A percentile compares a stretch with the other conserved stretches of the same genome.
Conservation (phyloP, 2,888 invertebrate species). For the Axea sp. region DNA sequence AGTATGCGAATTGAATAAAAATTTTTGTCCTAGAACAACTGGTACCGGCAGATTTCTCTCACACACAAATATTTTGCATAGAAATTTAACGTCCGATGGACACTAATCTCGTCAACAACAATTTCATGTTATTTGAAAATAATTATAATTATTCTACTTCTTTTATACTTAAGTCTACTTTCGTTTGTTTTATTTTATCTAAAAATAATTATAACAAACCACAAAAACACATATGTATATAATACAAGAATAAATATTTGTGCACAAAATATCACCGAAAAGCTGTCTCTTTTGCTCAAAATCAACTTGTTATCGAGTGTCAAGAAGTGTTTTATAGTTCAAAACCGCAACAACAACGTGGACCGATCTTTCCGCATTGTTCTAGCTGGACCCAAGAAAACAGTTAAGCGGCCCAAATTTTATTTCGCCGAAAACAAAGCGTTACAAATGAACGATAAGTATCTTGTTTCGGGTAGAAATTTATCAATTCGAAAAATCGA, state of each 20-base stretch:
- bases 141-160: too few species aligned
- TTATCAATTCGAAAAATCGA: background rate
- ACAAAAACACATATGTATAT: too few species aligned
- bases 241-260: constrained; percentile 42
- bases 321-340: constrained; percentile 25
- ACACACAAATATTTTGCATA: too few species aligned
- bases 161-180: too few species aligned
- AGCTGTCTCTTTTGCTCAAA: constrained; percentile 46
- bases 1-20: constrained; percentile 32
- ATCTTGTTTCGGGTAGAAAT: constrained; percentile 16
- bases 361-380: constrained; percentile 41
- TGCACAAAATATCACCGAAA: constrained; percentile 40
- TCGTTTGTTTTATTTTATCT: too few species aligned
- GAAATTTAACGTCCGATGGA: too few species aligned
- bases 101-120: too few species aligned
- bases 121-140: too few species aligned
- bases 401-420: constrained; percentile 41
- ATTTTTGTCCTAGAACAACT: constrained; percentile 14
- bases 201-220: too few species aligned
- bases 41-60: constrained; percentile 7
- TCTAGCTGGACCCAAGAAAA: constrained; percentile 39
- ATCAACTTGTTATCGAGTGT: constrained; percentile 48
- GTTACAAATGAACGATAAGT: constrained; percentile 4
- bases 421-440: constrained; percentile 29
- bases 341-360: constrained; percentile 28